phyloP scores from a whole-genome alignment of 2,888 invertebrate species.

The Polyploca ridens region DNA sequence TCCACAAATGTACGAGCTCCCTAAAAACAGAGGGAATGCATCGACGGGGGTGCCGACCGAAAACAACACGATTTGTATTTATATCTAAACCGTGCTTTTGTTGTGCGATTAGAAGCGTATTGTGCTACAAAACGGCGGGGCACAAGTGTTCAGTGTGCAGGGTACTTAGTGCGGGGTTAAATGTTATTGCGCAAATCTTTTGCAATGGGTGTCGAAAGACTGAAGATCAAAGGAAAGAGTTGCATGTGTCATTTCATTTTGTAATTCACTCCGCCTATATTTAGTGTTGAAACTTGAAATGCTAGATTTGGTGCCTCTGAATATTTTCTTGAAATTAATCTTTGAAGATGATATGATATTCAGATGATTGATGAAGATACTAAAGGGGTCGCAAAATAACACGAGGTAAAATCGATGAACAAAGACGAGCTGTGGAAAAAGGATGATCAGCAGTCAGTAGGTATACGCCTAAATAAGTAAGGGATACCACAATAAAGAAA shows the following conservation, averaged over 20 bases:
- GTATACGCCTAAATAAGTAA: too few species aligned
- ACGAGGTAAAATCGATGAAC: too few species aligned
- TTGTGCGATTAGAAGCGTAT: slow-evolving; percentile 78
- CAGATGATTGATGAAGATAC: too few species aligned
- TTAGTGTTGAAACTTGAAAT: neutral
- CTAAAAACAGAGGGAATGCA: slow-evolving; percentile 39
- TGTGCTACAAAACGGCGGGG: slow-evolving; percentile 57
- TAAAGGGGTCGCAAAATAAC: too few species aligned
- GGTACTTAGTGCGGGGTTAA: slow-evolving; percentile 43
- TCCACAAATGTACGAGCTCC: slow-evolving; percentile 24
- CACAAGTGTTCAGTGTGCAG: slow-evolving; percentile 65
- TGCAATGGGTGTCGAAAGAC: slow-evolving; percentile 6
- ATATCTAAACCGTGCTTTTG: slow-evolving; percentile 80
- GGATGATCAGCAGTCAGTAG: too few species aligned
- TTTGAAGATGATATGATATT: neutral
- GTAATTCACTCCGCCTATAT: too few species aligned
- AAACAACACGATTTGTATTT: slow-evolving; percentile 84
- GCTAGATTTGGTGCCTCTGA: too few species aligned
- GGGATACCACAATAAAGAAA: too few species aligned
- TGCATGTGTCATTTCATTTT: neutral
- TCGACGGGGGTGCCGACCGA: slow-evolving; percentile 66
- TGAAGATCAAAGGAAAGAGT: neutral
- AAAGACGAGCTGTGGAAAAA: too few species aligned
- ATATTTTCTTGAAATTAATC: neutral
- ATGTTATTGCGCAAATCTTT: slow-evolving; percentile 33